phyloP scores from a whole-genome alignment of 1,140 invertebrate genomes.

The Eubasilissa regina region DNA sequence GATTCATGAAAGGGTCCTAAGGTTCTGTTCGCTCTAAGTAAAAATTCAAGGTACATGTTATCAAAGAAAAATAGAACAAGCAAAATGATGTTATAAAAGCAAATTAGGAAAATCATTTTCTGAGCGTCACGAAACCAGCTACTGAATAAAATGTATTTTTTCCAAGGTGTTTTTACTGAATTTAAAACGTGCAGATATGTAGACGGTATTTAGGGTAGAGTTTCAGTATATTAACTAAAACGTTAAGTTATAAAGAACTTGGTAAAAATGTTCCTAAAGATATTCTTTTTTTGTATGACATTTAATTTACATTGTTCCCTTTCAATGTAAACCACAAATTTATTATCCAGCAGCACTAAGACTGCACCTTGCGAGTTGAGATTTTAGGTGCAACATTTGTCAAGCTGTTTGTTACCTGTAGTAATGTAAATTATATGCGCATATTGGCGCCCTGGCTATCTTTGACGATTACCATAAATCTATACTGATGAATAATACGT shows the following conservation, averaged over 20 bases:
- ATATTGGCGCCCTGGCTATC: background rate
- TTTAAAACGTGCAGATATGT: too few species aligned
- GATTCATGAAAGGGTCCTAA: constrained; percentile 29
- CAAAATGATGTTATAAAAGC: too few species aligned
- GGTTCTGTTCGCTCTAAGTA: background rate
- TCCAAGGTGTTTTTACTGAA: too few species aligned
- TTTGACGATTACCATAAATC: constrained; percentile 10
- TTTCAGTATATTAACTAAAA: too few species aligned
- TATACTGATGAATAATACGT: background rate
- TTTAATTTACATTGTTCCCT: background rate
- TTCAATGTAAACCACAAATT: background rate
- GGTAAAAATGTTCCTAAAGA: too few species aligned
- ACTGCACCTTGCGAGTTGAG: background rate
- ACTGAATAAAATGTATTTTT: too few species aligned
- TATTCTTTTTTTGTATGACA: too few species aligned
- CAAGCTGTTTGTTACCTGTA: background rate
- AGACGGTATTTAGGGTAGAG: too few species aligned
- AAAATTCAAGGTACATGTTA: background rate
- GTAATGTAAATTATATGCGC: constrained; percentile 21
- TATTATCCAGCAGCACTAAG: background rate
- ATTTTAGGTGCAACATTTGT: constrained; percentile 11
- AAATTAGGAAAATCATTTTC: too few species aligned
- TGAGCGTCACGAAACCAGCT: too few species aligned
- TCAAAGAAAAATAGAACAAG: too few species aligned
- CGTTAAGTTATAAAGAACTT: too few species aligned